Percentiles rank a stretch among this genome's conserved stretches.
phyloP scores from a whole-genome alignment of 2,797 vertebrate genomes.

The Microhierax caerulescens region DNA sequence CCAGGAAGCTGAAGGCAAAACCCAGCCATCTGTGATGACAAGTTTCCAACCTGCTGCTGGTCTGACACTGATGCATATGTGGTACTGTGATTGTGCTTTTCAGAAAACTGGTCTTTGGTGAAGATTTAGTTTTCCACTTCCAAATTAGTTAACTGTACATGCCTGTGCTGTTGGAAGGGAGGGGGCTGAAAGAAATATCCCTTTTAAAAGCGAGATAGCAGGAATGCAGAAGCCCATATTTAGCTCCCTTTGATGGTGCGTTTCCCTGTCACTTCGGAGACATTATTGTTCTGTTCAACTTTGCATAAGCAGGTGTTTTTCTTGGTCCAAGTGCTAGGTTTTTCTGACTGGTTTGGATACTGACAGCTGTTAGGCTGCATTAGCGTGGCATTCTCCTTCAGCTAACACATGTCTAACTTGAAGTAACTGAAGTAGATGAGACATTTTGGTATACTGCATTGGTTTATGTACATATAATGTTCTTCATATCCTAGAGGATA shows the following conservation, averaged over 20 bases:
- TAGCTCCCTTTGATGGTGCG: not conserved
- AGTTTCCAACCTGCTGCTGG: not conserved
- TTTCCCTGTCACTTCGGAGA: not conserved
- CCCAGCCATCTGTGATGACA: not conserved
- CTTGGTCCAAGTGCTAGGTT: not conserved
- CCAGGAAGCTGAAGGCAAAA: not conserved
- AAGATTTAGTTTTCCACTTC: not conserved
- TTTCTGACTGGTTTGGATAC: not conserved
- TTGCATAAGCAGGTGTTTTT: rapidly evolving
- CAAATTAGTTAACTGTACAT: not conserved
- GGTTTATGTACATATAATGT: not conserved
- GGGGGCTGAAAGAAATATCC: not conserved
- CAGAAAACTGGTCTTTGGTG: not conserved
- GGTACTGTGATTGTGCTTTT: not conserved
- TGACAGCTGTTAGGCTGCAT: not conserved
- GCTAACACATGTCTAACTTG: not conserved
- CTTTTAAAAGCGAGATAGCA: not conserved
- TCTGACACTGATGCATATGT: not conserved
- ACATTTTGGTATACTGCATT: not conserved
- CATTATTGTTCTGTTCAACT: not conserved
- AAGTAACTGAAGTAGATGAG: not conserved
- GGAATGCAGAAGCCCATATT: not conserved
- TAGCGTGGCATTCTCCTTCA: not conserved
- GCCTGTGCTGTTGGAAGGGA: not conserved
- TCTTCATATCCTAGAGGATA: not conserved